These are phyloP conservation scores for Sander vitreus DNA, from an alignment of 2,113 vertebrate genomes.

Conservation along the genomic window DNA sequence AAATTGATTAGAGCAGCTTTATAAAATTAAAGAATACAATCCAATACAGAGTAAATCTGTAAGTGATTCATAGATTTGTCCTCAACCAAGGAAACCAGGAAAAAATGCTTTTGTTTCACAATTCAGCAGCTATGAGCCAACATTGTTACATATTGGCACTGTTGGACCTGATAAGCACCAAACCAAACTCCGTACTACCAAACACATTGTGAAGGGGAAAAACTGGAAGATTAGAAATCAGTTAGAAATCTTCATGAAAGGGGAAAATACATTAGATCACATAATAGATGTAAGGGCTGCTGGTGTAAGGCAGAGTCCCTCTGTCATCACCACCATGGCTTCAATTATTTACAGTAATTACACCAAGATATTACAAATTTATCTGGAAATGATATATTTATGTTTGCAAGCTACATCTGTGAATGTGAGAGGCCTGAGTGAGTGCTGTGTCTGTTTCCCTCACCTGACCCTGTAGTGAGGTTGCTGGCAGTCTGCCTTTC, in stretches of 20 bases:
- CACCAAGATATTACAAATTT: neutral
- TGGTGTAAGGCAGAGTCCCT: neutral
- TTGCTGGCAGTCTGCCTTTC: conserved; percentile 31
- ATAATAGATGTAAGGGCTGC: neutral
- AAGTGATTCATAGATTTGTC: no score
- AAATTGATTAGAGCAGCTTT: no score
- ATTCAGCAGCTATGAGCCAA: no score
- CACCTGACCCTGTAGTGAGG: conserved; percentile 4
- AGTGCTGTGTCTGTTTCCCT: conserved; percentile 3
- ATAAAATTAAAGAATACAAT: no score
- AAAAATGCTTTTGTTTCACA: no score
- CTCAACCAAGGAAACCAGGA: no score
- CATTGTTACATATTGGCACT: no score
- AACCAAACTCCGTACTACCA: no score
- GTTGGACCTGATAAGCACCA: no score
- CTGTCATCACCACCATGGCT: neutral
- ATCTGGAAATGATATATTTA: neutral
- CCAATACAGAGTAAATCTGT: no score
- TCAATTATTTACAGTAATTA: neutral
- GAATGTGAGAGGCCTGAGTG: neutral
- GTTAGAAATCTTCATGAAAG: neutral
- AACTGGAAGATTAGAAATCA: no score
- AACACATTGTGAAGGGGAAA: no score
- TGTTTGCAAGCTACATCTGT: conserved; percentile 3
- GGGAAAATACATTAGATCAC: neutral